Conservation (phyloP, 2,113 vertebrate genomes). For the Platysternon megacephalum region DNA sequence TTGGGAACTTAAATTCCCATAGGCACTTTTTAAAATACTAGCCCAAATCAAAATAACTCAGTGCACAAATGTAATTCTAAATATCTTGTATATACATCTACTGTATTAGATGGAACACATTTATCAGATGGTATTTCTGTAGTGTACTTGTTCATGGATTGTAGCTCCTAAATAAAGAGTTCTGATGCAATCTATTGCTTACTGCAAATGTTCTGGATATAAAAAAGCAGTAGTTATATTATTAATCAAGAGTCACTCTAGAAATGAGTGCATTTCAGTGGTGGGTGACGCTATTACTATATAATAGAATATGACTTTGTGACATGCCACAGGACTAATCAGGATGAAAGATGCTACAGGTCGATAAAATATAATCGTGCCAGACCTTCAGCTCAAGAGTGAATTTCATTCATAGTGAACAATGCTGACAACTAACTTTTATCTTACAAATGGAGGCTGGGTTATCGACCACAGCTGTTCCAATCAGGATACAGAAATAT, state of each 20-base stretch:
- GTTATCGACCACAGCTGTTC: neutral
- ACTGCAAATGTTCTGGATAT: neutral
- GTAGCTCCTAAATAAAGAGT: neutral
- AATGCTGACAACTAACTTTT: neutral
- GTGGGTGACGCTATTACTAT: neutral
- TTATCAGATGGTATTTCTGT: neutral
- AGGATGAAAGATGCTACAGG: neutral
- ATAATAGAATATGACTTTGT: neutral
- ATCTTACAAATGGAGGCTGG: neutral
- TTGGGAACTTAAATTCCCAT: neutral
- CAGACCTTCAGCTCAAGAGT: neutral
- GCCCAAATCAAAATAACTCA: neutral
- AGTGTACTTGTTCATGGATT: neutral
- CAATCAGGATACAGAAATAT: neutral
- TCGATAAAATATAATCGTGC: no score
- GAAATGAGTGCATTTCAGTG: neutral
- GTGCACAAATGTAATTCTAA: neutral
- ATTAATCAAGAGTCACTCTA: neutral
- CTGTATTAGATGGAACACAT: neutral
- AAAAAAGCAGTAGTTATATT: neutral
- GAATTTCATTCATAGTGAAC: neutral
- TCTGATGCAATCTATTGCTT: neutral
- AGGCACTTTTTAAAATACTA: neutral
- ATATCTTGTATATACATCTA: neutral
- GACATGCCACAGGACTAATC: no score